A percentile compares a stretch with the other conserved stretches of the same genome.
Conservation (phyloP, 2,113 vertebrate genomes). For the Hippopotamus amphibius region DNA sequence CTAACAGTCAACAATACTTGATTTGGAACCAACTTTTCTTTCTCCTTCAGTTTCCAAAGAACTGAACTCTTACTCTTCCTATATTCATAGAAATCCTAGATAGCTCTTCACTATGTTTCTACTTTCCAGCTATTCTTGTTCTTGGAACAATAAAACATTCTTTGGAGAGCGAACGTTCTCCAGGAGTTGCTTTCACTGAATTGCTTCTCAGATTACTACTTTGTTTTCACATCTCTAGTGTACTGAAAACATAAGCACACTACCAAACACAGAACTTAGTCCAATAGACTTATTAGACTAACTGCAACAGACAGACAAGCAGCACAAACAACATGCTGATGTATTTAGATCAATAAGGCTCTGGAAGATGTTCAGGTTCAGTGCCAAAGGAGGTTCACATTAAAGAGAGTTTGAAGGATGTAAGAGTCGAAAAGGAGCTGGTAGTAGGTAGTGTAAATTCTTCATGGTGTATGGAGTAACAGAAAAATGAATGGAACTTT, state of each 20-base stretch:
- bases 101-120: neutral
- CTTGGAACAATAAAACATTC: neutral
- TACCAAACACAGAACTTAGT: neutral
- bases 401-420: constrained; percentile 61
- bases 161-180: neutral
- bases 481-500: constrained; percentile 19
- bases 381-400: constrained; percentile 52
- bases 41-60: neutral
- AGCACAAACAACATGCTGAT: constrained; percentile 65
- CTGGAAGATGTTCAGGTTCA: constrained; percentile 76
- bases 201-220: constrained; percentile 14
- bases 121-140: neutral
- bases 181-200: neutral
- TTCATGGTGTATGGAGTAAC: neutral
- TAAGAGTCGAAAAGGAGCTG: neutral
- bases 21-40: neutral
- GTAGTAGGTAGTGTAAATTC: neutral
- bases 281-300: constrained; percentile 67
- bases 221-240: constrained; percentile 48
- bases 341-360: constrained; percentile 69
- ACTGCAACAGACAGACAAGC: constrained; percentile 69
- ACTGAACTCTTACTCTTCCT: neutral
- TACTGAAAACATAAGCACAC: constrained; percentile 21
- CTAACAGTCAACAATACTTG: neutral
- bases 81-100: neutral